phyloP scores from a whole-genome alignment of 2,113 vertebrate species.

The Poeciliopsis turrubarensis region DNA sequence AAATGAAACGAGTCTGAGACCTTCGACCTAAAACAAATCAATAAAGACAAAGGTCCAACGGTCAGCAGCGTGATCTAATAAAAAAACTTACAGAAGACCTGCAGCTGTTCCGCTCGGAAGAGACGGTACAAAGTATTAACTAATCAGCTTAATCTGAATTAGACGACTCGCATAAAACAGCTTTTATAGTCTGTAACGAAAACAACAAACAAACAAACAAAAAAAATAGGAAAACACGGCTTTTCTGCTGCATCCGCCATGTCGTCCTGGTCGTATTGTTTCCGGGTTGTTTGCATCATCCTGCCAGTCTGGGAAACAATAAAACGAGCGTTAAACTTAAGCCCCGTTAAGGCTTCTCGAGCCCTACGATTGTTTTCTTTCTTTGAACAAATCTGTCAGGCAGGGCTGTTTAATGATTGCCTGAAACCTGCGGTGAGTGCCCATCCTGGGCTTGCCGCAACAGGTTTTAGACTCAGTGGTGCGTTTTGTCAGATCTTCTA shows the following conservation, averaged over 20 bases:
- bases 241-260: not conserved
- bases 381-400: not conserved
- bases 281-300: not conserved
- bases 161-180: too few species aligned
- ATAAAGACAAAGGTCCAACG: too few species aligned
- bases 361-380: not conserved
- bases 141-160: too few species aligned
- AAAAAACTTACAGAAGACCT: too few species aligned
- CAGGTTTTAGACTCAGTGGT: not conserved
- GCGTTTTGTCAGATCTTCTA: not conserved
- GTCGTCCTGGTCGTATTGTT: not conserved
- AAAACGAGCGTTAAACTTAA: not conserved
- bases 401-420: not conserved
- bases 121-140: too few species aligned
- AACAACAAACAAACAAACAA: too few species aligned
- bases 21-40: too few species aligned
- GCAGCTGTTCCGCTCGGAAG: too few species aligned
- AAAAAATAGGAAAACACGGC: too few species aligned
- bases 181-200: too few species aligned
- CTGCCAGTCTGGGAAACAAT: not conserved
- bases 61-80: too few species aligned
- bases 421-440: not conserved
- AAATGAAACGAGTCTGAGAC: too few species aligned
- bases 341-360: not conserved
- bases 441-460: not conserved